Evolutionary conservation across 2,888 invertebrate species (phyloP).

Genomic region (Brenthis hecate): DNA sequence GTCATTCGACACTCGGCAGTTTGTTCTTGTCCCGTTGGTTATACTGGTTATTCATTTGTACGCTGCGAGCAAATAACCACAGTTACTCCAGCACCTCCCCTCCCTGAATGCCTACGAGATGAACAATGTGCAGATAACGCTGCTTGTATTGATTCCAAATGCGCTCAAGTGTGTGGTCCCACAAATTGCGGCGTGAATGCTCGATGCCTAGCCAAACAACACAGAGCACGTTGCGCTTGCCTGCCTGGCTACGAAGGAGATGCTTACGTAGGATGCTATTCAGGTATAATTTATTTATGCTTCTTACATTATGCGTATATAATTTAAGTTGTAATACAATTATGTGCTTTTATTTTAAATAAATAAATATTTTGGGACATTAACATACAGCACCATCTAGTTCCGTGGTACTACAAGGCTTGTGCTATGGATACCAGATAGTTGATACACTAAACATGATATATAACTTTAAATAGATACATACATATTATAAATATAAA

Average conservation of each 20-base stretch:
- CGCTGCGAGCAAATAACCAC: slow-evolving; percentile 82
- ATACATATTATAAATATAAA: too few species aligned
- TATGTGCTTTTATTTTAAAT: neutral
- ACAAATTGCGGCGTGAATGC: slow-evolving; percentile 90
- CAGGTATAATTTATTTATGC: slow-evolving; percentile 73
- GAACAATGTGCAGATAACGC: slow-evolving; percentile 91
- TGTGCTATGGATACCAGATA: too few species aligned
- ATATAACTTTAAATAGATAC: too few species aligned
- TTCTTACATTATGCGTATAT: neutral
- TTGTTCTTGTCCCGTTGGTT: slow-evolving; percentile 91
- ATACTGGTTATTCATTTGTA: slow-evolving; percentile 89
- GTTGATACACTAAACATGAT: too few species aligned
- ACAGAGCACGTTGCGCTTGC: slow-evolving; percentile 92
- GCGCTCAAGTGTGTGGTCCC: slow-evolving; percentile 88
- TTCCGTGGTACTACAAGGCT: too few species aligned
- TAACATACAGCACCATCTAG: too few species aligned
- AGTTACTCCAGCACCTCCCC: slow-evolving; percentile 72
- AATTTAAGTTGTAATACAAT: slow-evolving; percentile 8
- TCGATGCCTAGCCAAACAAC: slow-evolving; percentile 89
- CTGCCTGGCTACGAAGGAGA: slow-evolving; percentile 92
- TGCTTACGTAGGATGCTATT: slow-evolving; percentile 88
- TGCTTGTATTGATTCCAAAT: slow-evolving; percentile 89
- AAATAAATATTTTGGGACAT: too few species aligned
- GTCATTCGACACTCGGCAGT: slow-evolving; percentile 87
- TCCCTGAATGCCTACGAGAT: slow-evolving; percentile 89